A percentile compares a stretch with the other conserved stretches of the same genome.
Conservation (phyloP, 2,888 invertebrate genomes). For the Eucriotettix oculatus region DNA sequence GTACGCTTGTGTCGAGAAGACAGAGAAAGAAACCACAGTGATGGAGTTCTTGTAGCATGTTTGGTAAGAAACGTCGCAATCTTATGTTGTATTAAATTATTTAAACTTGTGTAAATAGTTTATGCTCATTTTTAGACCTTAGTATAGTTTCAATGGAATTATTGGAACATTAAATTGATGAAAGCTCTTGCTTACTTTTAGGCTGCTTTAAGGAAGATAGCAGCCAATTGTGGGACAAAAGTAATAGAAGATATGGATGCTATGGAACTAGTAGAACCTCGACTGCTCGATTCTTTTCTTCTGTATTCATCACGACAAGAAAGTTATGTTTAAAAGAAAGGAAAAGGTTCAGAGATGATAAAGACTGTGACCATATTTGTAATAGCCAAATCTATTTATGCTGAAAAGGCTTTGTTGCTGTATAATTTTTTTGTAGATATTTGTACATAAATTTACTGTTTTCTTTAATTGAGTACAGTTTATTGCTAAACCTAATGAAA, state of each 20-base stretch:
- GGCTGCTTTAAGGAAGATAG: conserved; percentile 48
- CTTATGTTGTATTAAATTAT: not conserved
- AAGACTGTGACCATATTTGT: no score
- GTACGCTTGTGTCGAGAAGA: conserved; percentile 51
- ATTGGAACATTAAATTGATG: not conserved
- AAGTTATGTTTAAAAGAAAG: conserved; percentile 46
- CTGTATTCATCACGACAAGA: conserved; percentile 63
- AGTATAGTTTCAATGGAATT: no score
- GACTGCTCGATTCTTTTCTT: conserved; percentile 61
- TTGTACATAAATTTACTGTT: no score
- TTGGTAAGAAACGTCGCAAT: conserved; percentile 28
- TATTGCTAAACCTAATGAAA: no score
- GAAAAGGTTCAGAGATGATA: no score
- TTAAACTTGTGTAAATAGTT: not conserved
- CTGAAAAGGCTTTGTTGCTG: no score
- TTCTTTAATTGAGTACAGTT: no score
- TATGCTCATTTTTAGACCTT: no score
- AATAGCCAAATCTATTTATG: no score
- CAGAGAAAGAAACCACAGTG: conserved; percentile 41
- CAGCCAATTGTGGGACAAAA: conserved; percentile 35
- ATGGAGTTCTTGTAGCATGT: conserved; percentile 48
- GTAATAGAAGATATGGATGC: conserved; percentile 40
- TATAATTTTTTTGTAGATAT: no score
- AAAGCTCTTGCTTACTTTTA: conserved; percentile 21
- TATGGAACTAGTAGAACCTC: conserved; percentile 55